Conservation (phyloP, 2,113 vertebrate genomes). For the Strigops habroptila region DNA sequence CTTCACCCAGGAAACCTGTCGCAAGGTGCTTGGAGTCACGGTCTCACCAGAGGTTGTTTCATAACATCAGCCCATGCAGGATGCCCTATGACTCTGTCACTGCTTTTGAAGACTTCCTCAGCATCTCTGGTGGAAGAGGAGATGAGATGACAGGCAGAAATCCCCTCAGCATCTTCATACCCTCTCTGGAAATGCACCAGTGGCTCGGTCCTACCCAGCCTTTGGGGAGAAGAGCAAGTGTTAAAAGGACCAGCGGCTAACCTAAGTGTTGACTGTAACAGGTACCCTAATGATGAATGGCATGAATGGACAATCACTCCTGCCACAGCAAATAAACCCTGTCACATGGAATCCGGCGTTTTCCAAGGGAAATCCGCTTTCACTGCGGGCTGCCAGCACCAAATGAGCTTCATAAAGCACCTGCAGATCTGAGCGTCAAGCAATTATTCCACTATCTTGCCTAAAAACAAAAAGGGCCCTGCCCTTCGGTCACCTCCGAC, state of each 20-base stretch:
- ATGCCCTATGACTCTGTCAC: not conserved
- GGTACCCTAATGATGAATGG: conserved; percentile 60
- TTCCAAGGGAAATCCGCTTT: conserved; percentile 74
- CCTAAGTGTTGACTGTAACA: conserved; percentile 59
- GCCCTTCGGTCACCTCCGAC: conserved; percentile 86
- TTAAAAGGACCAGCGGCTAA: not conserved
- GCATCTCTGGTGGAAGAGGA: not conserved
- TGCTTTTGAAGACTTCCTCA: accelerated
- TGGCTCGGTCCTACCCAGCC: accelerated
- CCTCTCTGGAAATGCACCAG: too few relatives aligned
- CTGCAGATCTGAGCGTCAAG: conserved; percentile 86
- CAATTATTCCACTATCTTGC: conserved; percentile 90
- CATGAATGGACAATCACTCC: conserved; percentile 75
- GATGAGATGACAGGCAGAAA: not conserved
- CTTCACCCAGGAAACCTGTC: not conserved
- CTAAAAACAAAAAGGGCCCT: conserved; percentile 85
- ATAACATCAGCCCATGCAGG: accelerated
- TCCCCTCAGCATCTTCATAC: accelerated
- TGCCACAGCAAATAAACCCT: conserved; percentile 82
- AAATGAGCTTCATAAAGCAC: conserved; percentile 88
- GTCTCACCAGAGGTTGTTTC: not conserved
- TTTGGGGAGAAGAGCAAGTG: not conserved
- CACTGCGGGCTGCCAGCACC: conserved; percentile 78
- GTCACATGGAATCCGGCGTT: conserved; percentile 78
- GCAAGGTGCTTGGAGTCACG: accelerated